Base-by-base conservation (phyloP, 2,113 vertebrate genomes). In the Bolborhynchus lineola region DNA sequence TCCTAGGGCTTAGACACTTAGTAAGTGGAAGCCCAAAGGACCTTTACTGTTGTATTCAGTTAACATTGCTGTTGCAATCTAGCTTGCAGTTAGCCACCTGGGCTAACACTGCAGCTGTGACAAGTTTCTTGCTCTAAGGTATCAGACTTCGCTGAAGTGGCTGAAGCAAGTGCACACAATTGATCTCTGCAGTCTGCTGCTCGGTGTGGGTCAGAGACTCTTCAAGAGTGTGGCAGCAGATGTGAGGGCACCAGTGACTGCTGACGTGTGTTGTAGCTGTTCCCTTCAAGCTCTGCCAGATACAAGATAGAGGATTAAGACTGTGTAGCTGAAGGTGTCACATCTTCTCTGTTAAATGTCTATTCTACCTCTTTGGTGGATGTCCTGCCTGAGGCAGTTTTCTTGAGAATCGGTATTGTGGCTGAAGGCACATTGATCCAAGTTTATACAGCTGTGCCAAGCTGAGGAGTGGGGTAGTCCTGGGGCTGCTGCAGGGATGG, bases 161-260 rank as follows among this genome's bases (percentile, higher is more conserved):
- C 86, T 71, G 78, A 21, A 81, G 47, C 0, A 1, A 60, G 41
- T 12, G 20, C 9, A 1, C 4, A 0, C 0, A 0, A 11, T 62
- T 39, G 53, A n/a, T 53, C 41, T 76, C 42, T 62, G 49, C 44
- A 37, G 53, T n/a, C 21, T n/a, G 7, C 64, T 88, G 50, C 63
- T 53, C 11, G 2, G 20, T 8, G 52, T 9, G 59, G 35, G 63
- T 3, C 13, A 37, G 17, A 55, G 23, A 4, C 17, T 55, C 33
- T 67, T 20, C 6, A 14, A 15, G 33, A 35, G 12, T 7, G n/a
- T 42, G 15, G 49, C 70, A 90, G 55, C 25, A 53, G 59, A 46
- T 19, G 10, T 2, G 17, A 75, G n/a, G 59, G 41, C n/a, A 35
- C 31, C 20, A 26, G 62, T 12, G 44, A 14, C 17, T 90, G 25